Base-by-base conservation (phyloP, 2,797 vertebrate genomes). In the Phylloscopus collybita region DNA sequence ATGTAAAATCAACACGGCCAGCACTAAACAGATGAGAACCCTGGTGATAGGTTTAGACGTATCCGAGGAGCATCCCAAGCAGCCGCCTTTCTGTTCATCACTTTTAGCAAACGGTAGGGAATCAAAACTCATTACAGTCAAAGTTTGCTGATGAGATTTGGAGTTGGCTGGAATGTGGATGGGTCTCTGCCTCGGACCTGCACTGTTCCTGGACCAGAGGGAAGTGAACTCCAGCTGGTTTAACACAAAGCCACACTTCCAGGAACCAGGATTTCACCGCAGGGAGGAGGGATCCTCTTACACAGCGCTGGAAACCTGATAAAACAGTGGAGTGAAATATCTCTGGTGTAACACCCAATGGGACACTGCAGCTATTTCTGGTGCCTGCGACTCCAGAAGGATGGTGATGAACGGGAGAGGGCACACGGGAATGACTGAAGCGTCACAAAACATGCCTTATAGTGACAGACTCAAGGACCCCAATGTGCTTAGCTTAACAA, bases 381-480 rank as follows among this genome's bases (percentile, higher is more conserved):
- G 88, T 86, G 93, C 23, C 94, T 70, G 83, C 0, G 5, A 6
- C 80, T 90, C 74, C 34, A 36, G 90, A 26, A 64, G 71, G 92
- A 82, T 73, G 86, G 91, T 96, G 95, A 97, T 95, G 94, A 76
- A 96, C 72, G 88, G 86, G 80, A 96, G 92, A 96, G 95, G 96
- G 93, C 96, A 93, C 86, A 53, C 0, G 22, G 67, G 95, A 90
- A 93, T 96, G 96, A 86, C 92, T 94, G 96, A 76, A 79, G 93
- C 80, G 8, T 97, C 94, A 94, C 90, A 87, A 88, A 94, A 92
- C 94, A 95, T 95, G 94, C 88, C 93, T 96, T 95, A 86, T 6
- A 88, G 93, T 96, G 96, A 96, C 96, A 97, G 93, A 86, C 95
- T 95, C 96, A 97, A 97, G 96, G 96, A 97, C 92, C 95, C 83